These are phyloP conservation scores for Pterocles orientalis DNA, from an alignment of 2,113 vertebrate species.

Conservation along the genomic window DNA sequence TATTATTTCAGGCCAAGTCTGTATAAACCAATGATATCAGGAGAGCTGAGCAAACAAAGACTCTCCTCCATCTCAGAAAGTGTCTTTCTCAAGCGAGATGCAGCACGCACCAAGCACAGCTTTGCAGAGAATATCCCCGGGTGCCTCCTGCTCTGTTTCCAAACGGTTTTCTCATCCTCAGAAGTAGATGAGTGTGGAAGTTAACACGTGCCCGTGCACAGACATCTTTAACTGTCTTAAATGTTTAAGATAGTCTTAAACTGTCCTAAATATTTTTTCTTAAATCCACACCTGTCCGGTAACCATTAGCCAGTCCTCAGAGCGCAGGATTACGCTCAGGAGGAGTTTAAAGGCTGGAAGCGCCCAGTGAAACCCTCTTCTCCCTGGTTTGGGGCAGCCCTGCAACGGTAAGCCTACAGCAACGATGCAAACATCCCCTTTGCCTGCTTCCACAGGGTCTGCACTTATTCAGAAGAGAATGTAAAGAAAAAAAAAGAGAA, in stretches of 20 bases:
- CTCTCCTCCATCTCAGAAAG: not conserved
- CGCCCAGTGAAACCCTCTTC: rapidly evolving
- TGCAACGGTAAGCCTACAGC: not conserved
- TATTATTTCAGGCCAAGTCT: not conserved
- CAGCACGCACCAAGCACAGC: rapidly evolving
- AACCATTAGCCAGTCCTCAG: not conserved
- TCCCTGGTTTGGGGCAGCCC: not conserved
- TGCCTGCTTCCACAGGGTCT: not conserved
- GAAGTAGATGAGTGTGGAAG: too few relatives aligned
- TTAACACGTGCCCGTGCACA: not conserved
- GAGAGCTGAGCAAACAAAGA: not conserved
- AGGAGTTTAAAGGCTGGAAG: not conserved
- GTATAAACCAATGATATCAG: not conserved
- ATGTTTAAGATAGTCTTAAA: not conserved
- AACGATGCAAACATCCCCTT: not conserved
- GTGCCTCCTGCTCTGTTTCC: not conserved
- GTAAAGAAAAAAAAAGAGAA: not conserved
- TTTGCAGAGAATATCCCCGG: not conserved
- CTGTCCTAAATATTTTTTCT: not conserved
- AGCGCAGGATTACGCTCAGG: rapidly evolving
- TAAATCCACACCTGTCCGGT: not conserved
- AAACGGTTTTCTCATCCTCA: not conserved
- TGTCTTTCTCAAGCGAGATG: not conserved
- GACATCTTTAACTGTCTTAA: not conserved
- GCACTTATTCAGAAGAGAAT: not conserved